Evolutionary conservation across 2,888 invertebrate species (phyloP).

Genomic region (Rhorus exstirpatorius): DNA sequence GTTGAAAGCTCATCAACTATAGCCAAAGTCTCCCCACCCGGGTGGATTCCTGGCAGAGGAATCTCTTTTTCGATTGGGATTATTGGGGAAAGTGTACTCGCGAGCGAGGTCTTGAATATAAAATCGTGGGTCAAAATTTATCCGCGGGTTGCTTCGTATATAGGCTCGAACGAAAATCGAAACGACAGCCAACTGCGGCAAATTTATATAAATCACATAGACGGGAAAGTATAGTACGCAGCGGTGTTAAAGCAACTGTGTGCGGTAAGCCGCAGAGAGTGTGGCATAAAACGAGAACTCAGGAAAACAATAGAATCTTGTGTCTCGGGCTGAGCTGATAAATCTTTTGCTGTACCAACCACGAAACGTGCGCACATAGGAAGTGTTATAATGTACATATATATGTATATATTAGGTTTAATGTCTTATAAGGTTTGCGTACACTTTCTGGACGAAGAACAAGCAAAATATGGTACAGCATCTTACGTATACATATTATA

Average conservation of each 20-base stretch:
- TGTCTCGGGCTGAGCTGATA: conserved; percentile 57
- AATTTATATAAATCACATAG: background rate
- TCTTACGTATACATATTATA: background rate
- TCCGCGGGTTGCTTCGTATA: too few relatives aligned
- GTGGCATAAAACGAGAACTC: conserved; percentile 19
- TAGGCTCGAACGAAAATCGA: conserved; percentile 50
- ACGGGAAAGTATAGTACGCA: conserved; percentile 28
- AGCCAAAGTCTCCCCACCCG: too few relatives aligned
- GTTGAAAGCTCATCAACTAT: too few relatives aligned
- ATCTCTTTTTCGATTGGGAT: too few relatives aligned
- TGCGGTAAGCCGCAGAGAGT: background rate
- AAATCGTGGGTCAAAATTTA: too few relatives aligned
- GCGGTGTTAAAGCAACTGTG: conserved; percentile 27
- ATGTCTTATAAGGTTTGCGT: conserved; percentile 41
- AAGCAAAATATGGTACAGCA: conserved; percentile 5
- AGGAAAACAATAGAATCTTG: conserved; percentile 37
- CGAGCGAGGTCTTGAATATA: too few relatives aligned
- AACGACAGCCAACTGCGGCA: conserved; percentile 18
- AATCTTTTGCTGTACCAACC: conserved; percentile 57
- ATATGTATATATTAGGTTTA: conserved; percentile 2
- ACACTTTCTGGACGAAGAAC: conserved; percentile 21
- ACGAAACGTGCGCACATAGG: conserved; percentile 17
- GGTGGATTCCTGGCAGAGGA: too few relatives aligned
- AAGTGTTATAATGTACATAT: conserved; percentile 14
- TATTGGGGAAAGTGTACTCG: too few relatives aligned